These are phyloP conservation scores for Desmophyllum pertusum DNA, from an alignment of 92 coral and sea anemone genomes.

Conservation along the genomic window DNA sequence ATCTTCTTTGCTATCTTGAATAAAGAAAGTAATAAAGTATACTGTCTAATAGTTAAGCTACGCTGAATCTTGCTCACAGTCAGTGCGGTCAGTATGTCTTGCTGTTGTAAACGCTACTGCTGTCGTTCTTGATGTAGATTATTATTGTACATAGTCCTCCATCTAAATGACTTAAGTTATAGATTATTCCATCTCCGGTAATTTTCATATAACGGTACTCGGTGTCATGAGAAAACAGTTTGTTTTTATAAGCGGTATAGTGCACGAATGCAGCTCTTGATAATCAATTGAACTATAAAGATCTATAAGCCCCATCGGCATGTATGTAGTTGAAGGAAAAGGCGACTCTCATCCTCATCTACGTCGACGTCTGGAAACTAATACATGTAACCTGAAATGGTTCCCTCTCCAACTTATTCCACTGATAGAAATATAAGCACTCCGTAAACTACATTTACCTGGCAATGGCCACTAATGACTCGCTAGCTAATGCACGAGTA, in stretches of 20 bases:
- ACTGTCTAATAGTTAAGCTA: background rate
- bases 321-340: background rate
- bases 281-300: background rate
- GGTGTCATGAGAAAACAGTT: background rate
- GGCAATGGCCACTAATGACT: too few relatives aligned
- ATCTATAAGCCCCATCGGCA: background rate
- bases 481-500: background rate
- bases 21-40: background rate
- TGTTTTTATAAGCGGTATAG: background rate
- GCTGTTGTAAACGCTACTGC: background rate
- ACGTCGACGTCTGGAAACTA: background rate
- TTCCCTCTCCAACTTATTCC: background rate
- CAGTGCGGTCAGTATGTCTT: background rate
- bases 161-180: background rate
- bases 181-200: background rate
- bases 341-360: background rate
- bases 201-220: background rate
- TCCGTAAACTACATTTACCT: background rate
- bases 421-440: background rate
- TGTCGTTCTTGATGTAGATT: background rate
- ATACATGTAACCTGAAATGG: background rate
- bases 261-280: background rate
- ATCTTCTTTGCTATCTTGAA: background rate
- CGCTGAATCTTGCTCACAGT: too few relatives aligned
- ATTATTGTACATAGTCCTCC: background rate